phyloP scores from a whole-genome alignment of 2,113 vertebrate species.

The Zingel zingel region DNA sequence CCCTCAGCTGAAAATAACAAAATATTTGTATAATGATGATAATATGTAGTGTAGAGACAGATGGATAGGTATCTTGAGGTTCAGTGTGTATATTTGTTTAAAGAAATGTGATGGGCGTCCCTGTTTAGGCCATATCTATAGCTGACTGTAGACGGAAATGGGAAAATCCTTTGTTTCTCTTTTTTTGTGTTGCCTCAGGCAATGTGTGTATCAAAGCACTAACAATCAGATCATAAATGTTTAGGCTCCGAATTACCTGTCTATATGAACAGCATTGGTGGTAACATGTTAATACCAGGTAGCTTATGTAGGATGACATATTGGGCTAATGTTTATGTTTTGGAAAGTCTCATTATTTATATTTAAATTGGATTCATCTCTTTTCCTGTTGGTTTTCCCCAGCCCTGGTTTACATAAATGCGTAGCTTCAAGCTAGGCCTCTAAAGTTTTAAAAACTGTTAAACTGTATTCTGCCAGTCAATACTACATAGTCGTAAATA shows the following conservation, averaged over 20 bases:
- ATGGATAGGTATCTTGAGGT: neutral
- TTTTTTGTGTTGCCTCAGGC: slow-evolving; percentile 11
- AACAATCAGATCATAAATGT: neutral
- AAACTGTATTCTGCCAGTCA: slow-evolving; percentile 12
- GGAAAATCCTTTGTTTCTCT: neutral
- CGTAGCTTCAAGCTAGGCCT: slow-evolving; percentile 53
- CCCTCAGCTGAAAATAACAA: slow-evolving; percentile 9
- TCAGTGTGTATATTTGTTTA: neutral
- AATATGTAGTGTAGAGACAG: neutral
- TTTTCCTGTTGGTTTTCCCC: slow-evolving; percentile 29
- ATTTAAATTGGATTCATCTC: slow-evolving; percentile 44
- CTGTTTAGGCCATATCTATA: neutral
- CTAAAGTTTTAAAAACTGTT: slow-evolving; percentile 46
- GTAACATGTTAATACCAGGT: slow-evolving; percentile 4
- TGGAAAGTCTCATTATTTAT: slow-evolving; percentile 56
- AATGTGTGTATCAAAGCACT: neutral
- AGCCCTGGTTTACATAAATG: slow-evolving; percentile 64
- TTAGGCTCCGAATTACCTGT: neutral
- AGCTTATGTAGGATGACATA: neutral
- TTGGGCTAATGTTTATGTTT: slow-evolving; percentile 46
- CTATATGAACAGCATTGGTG: slow-evolving; percentile 10
- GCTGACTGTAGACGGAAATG: neutral
- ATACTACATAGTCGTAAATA: neutral
- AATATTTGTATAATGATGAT: neutral
- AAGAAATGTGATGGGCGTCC: neutral